Base-by-base conservation (phyloP, 2,113 vertebrate species). In the Paedocypris sp. region DNA sequence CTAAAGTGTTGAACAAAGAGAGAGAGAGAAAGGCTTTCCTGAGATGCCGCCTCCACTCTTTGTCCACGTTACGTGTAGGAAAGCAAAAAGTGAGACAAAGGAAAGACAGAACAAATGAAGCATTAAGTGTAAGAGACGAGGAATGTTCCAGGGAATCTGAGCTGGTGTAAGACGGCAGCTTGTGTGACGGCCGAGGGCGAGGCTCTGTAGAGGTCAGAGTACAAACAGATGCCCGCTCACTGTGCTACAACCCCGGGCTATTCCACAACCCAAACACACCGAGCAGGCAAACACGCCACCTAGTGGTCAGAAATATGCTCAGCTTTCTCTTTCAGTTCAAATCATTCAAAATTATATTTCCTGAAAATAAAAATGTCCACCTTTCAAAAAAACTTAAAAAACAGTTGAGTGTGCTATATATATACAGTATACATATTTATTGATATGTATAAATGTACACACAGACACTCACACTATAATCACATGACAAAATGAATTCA, bases 201-300 rank as follows among this genome's bases (percentile, higher is more conserved):
- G 13, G 38, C 28, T 57, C 53, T n/a, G 38, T 25, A 57, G 16
- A 31, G 38, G 53, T 43, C 43, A 57, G 10, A 43, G 53, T 22
- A 57, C 38, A 71, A 75, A 72, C 76, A 73, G 68, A 66, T 45
- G 64, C 70, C 71, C 64, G 80, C 77, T 69, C 65, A 72, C 60
- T 68, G 56, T 64, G 73, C 77, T 43, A 4, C 29, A 9, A 31
- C 53, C 53, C 31, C 6, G 75, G 64, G 53, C 69, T 79, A 80
- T 76, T 71, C 70, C 73, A 79, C 75, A 35, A 32, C 29, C 38
- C 38, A 46, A 46, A 46, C 10, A 46, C 23, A 46, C 11, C 22
- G 6, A 28, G 23, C n/a, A 35, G 16, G 20, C 5, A 9, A 39
- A 10, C 28, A 18, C 38, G 19, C 53, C 53, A 43, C 26, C 53